Conservation (phyloP, 1,140 invertebrate species). For the Drosophila punjabiensis region DNA sequence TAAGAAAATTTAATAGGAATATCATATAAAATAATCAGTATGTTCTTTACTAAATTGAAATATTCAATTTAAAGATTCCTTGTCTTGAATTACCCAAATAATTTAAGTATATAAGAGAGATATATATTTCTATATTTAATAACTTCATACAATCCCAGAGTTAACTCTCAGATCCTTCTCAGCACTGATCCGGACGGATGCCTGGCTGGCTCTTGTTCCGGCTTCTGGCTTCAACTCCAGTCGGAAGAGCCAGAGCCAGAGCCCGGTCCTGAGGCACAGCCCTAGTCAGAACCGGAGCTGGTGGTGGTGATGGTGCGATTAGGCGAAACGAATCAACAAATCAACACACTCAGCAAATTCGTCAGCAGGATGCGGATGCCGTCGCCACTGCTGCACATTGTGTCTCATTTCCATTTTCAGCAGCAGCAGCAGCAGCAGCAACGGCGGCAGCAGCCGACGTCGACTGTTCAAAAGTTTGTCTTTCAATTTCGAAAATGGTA, state of each 20-base stretch:
- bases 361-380: slow-evolving; percentile 76
- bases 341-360: slow-evolving; percentile 85
- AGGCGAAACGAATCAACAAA: slow-evolving; percentile 85
- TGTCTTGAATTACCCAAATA: accelerated
- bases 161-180: not conserved
- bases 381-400: slow-evolving; percentile 68
- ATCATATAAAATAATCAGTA: too few species aligned
- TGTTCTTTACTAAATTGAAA: not conserved
- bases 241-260: slow-evolving; percentile 6
- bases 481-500: slow-evolving; percentile 85
- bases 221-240: slow-evolving; percentile 16
- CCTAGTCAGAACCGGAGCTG: slow-evolving; percentile 1
- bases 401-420: slow-evolving; percentile 82
- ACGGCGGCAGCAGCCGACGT: slow-evolving; percentile 52
- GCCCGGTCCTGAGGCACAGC: not conserved
- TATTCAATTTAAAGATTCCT: not conserved
- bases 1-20: too few species aligned
- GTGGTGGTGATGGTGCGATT: slow-evolving; percentile 82
- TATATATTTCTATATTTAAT: too few species aligned
- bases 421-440: slow-evolving; percentile 30
- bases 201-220: slow-evolving; percentile 20
- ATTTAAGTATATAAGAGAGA: not conserved
- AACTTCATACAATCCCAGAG: too few species aligned
- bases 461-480: slow-evolving; percentile 85
- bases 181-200: slow-evolving; percentile 19